Conservation (phyloP, 2,113 vertebrate species). For the Ptyas mucosa region DNA sequence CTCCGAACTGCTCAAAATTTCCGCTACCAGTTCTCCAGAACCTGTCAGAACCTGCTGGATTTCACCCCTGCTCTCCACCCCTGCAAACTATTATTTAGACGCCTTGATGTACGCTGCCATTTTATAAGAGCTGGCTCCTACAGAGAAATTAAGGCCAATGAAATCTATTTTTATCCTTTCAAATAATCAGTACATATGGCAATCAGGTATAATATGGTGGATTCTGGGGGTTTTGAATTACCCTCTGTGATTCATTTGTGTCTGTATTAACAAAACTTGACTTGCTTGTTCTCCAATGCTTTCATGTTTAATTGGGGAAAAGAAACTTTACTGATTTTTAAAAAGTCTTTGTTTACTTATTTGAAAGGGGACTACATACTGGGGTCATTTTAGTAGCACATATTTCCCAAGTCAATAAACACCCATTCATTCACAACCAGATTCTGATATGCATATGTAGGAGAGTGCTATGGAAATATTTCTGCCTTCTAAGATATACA, state of each 20-base stretch:
- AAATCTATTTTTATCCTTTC: slow-evolving; percentile 8
- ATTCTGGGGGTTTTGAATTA: not conserved
- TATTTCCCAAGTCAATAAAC: not conserved
- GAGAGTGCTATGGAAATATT: not conserved
- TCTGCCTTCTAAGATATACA: not conserved
- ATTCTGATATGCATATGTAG: not conserved
- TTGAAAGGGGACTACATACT: not conserved
- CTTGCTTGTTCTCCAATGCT: not conserved
- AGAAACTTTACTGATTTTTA: slow-evolving; percentile 9
- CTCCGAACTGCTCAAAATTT: too few relatives aligned
- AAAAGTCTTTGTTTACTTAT: not conserved
- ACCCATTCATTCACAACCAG: not conserved
- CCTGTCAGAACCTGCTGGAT: too few relatives aligned
- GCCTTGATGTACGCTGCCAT: not conserved
- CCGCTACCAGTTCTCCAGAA: too few relatives aligned
- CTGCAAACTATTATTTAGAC: not conserved
- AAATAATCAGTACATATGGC: not conserved
- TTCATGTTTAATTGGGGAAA: slow-evolving; percentile 20
- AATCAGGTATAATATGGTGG: not conserved
- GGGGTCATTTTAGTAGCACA: not conserved
- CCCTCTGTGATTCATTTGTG: not conserved
- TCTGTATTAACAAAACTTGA: not conserved
- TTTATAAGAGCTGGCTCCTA: not conserved
- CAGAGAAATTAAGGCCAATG: slow-evolving; percentile 4
- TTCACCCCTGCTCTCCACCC: not conserved